Conservation (phyloP, 1,140 invertebrate species). For the Geopemphigus sp. region DNA sequence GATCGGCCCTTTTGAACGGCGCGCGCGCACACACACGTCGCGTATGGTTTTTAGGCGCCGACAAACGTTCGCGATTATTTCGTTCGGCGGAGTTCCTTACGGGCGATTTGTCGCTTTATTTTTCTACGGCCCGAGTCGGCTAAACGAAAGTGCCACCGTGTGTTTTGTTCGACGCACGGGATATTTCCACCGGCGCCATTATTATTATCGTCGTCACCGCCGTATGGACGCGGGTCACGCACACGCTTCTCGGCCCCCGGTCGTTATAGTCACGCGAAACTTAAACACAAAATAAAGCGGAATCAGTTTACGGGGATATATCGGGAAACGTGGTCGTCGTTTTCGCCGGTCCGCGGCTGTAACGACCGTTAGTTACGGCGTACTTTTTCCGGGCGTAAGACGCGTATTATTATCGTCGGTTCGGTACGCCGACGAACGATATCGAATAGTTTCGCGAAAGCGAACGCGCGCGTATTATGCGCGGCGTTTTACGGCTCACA, state of each 20-base stretch:
- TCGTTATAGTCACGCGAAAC: conserved; percentile 42
- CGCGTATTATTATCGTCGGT: background rate
- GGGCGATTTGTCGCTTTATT: no score
- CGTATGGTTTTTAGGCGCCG: no score
- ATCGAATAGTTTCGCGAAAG: no score
- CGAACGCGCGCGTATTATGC: background rate
- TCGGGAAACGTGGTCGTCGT: background rate
- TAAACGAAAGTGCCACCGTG: conserved; percentile 1
- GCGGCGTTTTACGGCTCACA: conserved; percentile 1
- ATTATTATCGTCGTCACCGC: background rate
- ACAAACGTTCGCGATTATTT: no score
- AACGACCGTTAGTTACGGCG: background rate
- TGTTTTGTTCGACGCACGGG: no score
- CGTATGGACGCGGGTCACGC: conserved; percentile 3
- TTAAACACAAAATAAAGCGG: background rate
- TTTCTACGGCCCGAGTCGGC: conserved; percentile 31
- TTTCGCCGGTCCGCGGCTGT: background rate
- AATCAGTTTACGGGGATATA: no score
- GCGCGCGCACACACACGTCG: no score
- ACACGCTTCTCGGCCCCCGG: conserved; percentile 15
- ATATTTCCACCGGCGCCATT: no score
- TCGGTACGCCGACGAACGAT: no score
- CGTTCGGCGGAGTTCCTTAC: no score
- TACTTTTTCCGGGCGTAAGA: background rate
- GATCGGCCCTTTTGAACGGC: no score